Conservation (phyloP, 30 jellyfish, hydroid and myxozoan species). For the Clytia hemisphaerica region DNA sequence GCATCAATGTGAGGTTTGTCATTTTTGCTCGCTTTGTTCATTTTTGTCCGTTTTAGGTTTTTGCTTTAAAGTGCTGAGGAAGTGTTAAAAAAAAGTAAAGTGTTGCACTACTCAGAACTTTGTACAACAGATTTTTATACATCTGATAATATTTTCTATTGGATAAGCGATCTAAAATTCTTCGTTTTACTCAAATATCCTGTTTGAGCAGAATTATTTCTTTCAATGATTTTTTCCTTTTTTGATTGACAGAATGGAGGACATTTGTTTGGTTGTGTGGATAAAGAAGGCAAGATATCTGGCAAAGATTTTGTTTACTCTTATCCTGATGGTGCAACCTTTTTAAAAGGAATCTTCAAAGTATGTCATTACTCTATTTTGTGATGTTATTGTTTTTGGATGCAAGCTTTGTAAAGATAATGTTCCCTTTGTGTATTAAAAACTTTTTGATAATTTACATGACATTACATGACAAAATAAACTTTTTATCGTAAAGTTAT, state of each 20-base stretch:
- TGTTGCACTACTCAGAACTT: no score
- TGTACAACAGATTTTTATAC: background rate
- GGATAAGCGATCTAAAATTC: no score
- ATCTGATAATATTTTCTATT: no score
- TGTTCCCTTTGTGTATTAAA: background rate
- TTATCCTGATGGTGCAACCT: constrained; percentile 73
- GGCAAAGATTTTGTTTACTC: constrained; percentile 56
- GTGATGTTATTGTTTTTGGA: background rate
- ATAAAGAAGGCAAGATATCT: constrained; percentile 49
- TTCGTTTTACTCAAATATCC: no score
- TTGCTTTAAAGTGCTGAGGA: no score
- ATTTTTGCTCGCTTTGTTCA: no score
- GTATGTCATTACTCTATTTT: constrained; percentile 29
- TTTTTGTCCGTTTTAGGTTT: no score
- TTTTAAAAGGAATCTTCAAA: constrained; percentile 62
- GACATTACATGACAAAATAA: background rate
- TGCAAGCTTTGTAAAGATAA: background rate
- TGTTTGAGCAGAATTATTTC: no score
- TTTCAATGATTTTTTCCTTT: background rate
- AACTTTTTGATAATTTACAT: background rate
- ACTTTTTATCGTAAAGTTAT: background rate
- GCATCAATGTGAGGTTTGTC: no score
- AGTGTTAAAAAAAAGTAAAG: no score
- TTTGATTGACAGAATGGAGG: constrained; percentile 62
- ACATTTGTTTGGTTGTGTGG: constrained; percentile 59